Evolutionary conservation across 2,888 invertebrate genomes (phyloP).

Genomic region (Idaea straminata): DNA sequence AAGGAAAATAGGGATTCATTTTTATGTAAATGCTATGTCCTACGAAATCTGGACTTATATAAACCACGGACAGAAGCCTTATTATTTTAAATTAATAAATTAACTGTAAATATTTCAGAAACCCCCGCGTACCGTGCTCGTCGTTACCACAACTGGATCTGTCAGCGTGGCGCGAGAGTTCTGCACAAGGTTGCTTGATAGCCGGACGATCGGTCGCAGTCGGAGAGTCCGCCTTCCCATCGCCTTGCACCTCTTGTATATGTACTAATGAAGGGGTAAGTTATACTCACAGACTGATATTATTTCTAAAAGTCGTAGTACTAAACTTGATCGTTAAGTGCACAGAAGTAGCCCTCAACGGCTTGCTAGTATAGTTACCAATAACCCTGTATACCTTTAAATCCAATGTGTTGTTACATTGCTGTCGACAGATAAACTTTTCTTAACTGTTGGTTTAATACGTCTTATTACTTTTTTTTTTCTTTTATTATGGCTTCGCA

Average conservation of each 20-base stretch:
- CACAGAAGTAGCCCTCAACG: too few species aligned
- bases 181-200: slow-evolving; percentile 89
- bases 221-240: slow-evolving; percentile 91
- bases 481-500: too few species aligned
- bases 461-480: too few species aligned
- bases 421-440: too few species aligned
- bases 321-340: too few species aligned
- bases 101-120: slow-evolving; percentile 67
- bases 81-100: neutral
- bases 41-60: too few species aligned
- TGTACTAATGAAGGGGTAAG: slow-evolving; percentile 92
- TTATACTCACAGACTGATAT: slow-evolving; percentile 32
- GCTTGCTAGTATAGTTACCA: too few species aligned
- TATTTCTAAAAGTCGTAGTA: neutral
- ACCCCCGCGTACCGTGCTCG: slow-evolving; percentile 91
- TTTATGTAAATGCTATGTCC: too few species aligned
- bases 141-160: slow-evolving; percentile 90
- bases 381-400: neutral
- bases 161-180: slow-evolving; percentile 90
- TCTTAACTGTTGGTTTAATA: too few species aligned
- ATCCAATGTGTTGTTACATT: too few species aligned
- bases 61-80: too few species aligned
- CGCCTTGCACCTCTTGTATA: slow-evolving; percentile 94
- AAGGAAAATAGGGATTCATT: too few species aligned
- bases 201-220: slow-evolving; percentile 88